These are phyloP conservation scores for Gallinago media DNA, from an alignment of 2,113 vertebrate genomes.

Conservation along the genomic window DNA sequence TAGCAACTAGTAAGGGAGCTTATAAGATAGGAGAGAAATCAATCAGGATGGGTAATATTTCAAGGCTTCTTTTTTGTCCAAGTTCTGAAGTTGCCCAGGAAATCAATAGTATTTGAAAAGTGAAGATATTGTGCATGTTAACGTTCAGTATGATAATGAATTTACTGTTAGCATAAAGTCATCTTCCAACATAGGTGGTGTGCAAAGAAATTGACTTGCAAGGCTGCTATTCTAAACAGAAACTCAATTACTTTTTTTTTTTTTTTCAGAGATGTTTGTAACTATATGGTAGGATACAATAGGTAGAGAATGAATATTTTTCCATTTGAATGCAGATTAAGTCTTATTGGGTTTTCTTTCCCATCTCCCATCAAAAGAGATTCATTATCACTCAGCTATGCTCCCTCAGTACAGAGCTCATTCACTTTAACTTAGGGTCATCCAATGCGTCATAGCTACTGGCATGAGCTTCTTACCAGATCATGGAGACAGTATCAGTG, in stretches of 20 bases:
- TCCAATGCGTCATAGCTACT: too few species aligned
- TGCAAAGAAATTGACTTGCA: neutral
- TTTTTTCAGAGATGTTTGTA: neutral
- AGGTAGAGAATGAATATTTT: neutral
- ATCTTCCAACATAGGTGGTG: neutral
- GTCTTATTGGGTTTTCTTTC: neutral
- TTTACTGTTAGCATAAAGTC: neutral
- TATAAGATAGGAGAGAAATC: neutral
- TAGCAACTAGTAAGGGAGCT: neutral
- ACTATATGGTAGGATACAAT: neutral
- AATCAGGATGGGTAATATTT: neutral
- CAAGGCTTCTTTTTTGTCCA: neutral
- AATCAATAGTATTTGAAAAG: neutral
- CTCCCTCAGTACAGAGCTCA: neutral
- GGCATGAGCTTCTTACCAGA: too few species aligned
- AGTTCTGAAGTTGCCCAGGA: neutral
- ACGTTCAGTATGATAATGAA: neutral
- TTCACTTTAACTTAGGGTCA: neutral
- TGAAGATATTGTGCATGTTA: neutral
- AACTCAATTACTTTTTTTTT: neutral
- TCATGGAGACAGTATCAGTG: too few species aligned
- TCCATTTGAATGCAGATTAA: neutral
- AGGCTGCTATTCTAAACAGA: neutral
- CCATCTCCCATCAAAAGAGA: neutral
- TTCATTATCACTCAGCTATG: neutral